Conservation (phyloP, 2,113 vertebrate genomes). For the Micronycteris hirsuta region DNA sequence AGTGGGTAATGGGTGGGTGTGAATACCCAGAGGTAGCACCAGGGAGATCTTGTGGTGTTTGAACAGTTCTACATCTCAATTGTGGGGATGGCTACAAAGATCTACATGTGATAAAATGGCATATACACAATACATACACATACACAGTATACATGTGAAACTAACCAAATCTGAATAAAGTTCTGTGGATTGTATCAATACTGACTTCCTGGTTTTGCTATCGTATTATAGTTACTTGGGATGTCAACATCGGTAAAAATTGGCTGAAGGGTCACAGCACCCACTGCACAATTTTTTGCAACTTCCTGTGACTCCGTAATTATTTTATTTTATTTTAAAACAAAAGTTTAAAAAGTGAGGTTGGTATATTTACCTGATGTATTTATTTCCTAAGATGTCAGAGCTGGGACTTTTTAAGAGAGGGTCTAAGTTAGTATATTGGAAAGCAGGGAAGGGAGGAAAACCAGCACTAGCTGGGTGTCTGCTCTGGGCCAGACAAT, state of each 20-base stretch:
- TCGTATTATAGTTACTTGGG: neutral
- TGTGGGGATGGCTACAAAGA: neutral
- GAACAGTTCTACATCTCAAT: neutral
- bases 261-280: neutral
- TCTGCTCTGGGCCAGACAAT: neutral
- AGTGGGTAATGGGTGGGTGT: neutral
- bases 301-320: constrained; percentile 1
- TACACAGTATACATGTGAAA: neutral
- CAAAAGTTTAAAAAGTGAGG: neutral
- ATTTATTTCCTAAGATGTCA: constrained; percentile 8
- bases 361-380: neutral
- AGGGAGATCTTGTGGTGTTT: neutral
- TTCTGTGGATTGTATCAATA: neutral
- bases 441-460: neutral
- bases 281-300: neutral
- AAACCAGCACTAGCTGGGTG: neutral
- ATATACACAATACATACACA: neutral
- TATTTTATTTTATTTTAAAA: constrained; percentile 1
- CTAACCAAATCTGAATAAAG: neutral
- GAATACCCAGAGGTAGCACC: neutral
- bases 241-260: neutral
- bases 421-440: neutral
- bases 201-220: neutral
- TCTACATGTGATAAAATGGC: neutral
- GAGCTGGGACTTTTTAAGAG: neutral